phyloP scores from a whole-genome alignment of 1,140 invertebrate genomes.

The Holotrichia oblita region DNA sequence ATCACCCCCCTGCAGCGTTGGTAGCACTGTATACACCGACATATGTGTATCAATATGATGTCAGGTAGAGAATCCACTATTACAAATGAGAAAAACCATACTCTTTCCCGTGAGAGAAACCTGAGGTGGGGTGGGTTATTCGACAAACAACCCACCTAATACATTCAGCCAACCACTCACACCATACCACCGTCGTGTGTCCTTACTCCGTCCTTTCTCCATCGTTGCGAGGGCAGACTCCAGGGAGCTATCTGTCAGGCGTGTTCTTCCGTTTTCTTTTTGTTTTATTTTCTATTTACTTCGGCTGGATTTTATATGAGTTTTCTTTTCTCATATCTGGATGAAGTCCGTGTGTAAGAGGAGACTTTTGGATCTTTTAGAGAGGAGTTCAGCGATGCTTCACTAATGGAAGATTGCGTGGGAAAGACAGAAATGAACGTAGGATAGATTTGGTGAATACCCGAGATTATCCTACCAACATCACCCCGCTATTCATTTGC shows the following conservation, averaged over 20 bases:
- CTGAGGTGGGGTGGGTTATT: background rate
- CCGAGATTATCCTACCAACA: slow-evolving; percentile 15
- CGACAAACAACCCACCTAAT: slow-evolving; percentile 10
- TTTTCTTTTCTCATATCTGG: slow-evolving; percentile 40
- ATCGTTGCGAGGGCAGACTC: slow-evolving; percentile 14
- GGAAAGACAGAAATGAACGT: background rate
- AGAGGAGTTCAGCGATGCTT: slow-evolving; percentile 3
- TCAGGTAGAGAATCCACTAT: slow-evolving; percentile 34
- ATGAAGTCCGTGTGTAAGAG: slow-evolving; percentile 6
- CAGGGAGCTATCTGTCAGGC: slow-evolving; percentile 43
- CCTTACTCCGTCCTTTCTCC: background rate
- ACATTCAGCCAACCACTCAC: slow-evolving; percentile 2
- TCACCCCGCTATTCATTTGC: slow-evolving; percentile 24
- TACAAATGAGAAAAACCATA: slow-evolving; percentile 37
- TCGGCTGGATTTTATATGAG: slow-evolving; percentile 46
- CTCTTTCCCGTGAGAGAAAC: slow-evolving; percentile 15
- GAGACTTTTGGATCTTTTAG: background rate
- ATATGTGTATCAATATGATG: slow-evolving; percentile 29
- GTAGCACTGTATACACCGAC: background rate
- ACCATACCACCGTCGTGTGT: slow-evolving; percentile 16
- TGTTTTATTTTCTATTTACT: slow-evolving; percentile 49
- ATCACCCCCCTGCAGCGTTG: background rate
- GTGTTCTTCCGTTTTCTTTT: slow-evolving; percentile 42
- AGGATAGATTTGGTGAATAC: slow-evolving; percentile 3
- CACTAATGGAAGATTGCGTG: background rate